Evolutionary conservation across 2,797 vertebrate species (phyloP), one percentile per base, ranked within the genome.

Genomic region (Takifugu ocellatus): DNA sequence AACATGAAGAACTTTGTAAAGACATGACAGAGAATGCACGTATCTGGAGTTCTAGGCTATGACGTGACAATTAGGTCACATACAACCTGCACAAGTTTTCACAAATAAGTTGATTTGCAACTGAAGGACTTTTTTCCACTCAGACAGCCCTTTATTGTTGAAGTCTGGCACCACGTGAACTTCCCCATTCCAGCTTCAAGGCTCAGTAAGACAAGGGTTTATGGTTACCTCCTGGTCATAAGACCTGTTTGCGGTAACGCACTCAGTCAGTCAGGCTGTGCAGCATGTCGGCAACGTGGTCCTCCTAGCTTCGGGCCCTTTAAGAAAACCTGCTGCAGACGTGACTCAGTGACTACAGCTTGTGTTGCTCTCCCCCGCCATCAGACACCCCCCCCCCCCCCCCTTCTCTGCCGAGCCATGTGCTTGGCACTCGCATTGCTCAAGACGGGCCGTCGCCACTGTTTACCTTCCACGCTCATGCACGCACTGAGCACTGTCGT

Each of bases 351-450:
- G 67, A 82, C 79, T 75, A 70, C 79, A 82, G 75, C 82, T 70
- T 78, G 84, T 77, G 56, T 74, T 74, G 56, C 77, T 83, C 80
- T 72, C 75, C 72, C 61, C 69, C 60, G 44, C 79, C 57, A 58
- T 68, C 72, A 62, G 43, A 51, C 33, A 5, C 79, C 75, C 83
- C 79, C 72, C 15, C 75, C 83, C 79, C 72, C 15, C 56, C 42
- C 67, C 55, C 5, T 3, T 54, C 58, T 77, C 70, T 54, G 59
- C 66, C 55, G 64, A 77, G 82, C 88, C 88, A 88, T 68, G 89
- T 92, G 92, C 85, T 63, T 65, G 39, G 77, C 78, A 33, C 77
- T 89, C 85, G 77, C 85, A 46, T 91, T 90, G 84, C 83, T 75
- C 61, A 82, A 77, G 72, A 79, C 49, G 46, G 73, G 61, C 11